phyloP scores from a whole-genome alignment of 2,113 vertebrate species.

The Cebidichthys violaceus region DNA sequence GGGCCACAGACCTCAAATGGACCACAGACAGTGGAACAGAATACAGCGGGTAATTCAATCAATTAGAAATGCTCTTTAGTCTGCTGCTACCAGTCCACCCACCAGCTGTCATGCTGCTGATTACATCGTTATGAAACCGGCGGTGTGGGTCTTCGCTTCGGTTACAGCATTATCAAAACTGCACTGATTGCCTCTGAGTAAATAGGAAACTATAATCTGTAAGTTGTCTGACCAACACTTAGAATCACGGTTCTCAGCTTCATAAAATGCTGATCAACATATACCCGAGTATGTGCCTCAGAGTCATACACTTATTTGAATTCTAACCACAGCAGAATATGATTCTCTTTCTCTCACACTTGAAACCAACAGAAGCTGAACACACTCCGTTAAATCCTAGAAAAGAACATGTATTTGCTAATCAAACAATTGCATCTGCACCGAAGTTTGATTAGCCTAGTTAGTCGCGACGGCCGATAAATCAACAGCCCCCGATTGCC shows the following conservation, averaged over 20 bases:
- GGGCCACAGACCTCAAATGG: not conserved
- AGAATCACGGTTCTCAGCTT: not conserved
- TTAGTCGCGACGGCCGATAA: not conserved
- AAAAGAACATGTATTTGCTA: not conserved
- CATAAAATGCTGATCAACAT: not conserved
- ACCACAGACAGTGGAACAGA: not conserved
- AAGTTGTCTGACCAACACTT: not conserved
- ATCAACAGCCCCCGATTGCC: constrained; percentile 22
- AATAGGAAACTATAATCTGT: too few relatives aligned
- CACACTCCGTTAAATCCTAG: not conserved
- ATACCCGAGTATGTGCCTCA: not conserved
- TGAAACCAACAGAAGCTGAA: not conserved
- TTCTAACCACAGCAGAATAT: not conserved
- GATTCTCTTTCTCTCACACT: not conserved
- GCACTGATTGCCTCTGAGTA: too few relatives aligned
- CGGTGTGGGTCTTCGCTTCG: constrained; percentile 1
- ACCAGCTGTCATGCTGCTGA: constrained; percentile 18
- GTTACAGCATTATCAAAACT: constrained; percentile 14
- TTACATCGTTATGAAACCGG: constrained; percentile 45
- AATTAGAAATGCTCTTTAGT: constrained; percentile 32
- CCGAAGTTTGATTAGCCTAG: not conserved
- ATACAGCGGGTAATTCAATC: constrained; percentile 12
- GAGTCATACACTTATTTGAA: not conserved
- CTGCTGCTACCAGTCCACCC: constrained; percentile 14
- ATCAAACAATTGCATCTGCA: constrained; percentile 4